Evolutionary conservation across 2,113 vertebrate species (phyloP), one percentile per base, ranked within the genome.

Genomic region (Solea senegalensis): DNA sequence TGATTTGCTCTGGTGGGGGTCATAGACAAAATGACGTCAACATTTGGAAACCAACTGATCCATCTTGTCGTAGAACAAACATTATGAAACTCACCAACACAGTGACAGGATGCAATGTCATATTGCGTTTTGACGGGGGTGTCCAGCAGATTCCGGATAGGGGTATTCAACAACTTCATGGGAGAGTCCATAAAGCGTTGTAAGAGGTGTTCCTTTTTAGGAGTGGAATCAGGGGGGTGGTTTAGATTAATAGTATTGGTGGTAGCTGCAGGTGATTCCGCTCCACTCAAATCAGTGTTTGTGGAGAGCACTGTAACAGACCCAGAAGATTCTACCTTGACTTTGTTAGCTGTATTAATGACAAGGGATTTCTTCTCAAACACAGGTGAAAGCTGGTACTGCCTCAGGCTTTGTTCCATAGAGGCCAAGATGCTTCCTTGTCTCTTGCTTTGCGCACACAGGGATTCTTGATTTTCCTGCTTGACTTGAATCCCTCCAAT

Each of bases 61-160:
- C 60, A n/a, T 26, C 26, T 41, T 34, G 8, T 59, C 81, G 63
- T 10, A 62, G 14, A 40, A 53, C 8, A 6, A 59, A 72, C 14
- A 39, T 58, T 16, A 10, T 48, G 21, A 67, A 0, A 85, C 97
- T 97, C 92, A 99, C 98, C 97, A 87, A 98, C 94, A 88, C 97
- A 98, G 81, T 95, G 96, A 84, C 98, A 99, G 43, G 96, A 95
- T 71, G 98, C 94, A 80, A 99, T 97, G 82, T 99, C 98, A 84
- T 97, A 98, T 43, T 99, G 98, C 64, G 96, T 98, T 95, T 98
- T 99, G 88, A 96, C 82, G 72, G 97, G 95, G 68, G 96, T 96
- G 82, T 98, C 97, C 85, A 98, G 84, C 74, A 99, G 91, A 88
- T 96, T 99, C 91, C 96, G 98, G 87, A 96, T 91, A 74, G 97